Evolutionary conservation across 2,888 invertebrate species (phyloP).

Genomic region (Syrista parreyssii): DNA sequence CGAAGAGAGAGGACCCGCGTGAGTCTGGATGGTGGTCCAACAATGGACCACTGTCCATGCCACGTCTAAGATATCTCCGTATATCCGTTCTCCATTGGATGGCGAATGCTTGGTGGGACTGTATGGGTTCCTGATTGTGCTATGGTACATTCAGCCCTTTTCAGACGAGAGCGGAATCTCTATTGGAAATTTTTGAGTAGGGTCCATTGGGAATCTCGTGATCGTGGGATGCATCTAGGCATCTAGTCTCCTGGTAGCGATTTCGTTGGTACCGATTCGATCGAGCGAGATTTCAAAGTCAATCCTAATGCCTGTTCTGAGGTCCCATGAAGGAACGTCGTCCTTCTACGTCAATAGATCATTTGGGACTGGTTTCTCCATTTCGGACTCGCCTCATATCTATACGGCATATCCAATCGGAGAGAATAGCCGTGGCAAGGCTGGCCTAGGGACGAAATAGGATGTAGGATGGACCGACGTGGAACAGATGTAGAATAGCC

Average conservation of each 20-base stretch:
- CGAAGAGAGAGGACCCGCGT: conserved; percentile 8
- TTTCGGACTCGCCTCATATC: conserved; percentile 35
- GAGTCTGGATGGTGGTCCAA: conserved; percentile 26
- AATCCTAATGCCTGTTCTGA: not conserved
- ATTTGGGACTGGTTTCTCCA: conserved; percentile 36
- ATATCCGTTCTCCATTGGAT: conserved; percentile 1
- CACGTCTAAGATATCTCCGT: conserved; percentile 7
- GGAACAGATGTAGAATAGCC: conserved; percentile 29
- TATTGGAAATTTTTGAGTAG: not conserved
- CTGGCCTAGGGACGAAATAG: conserved; percentile 23
- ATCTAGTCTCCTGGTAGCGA: not conserved
- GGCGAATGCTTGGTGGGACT: not conserved
- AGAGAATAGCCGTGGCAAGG: conserved; percentile 38
- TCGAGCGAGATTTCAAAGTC: not conserved
- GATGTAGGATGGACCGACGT: conserved; percentile 11
- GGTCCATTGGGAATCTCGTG: not conserved
- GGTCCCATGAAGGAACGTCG: conserved; percentile 1
- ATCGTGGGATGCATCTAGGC: not conserved
- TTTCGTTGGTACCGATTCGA: not conserved
- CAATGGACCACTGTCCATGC: conserved; percentile 27
- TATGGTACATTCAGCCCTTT: not conserved
- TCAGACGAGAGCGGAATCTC: not conserved
- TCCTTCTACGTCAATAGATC: conserved; percentile 22
- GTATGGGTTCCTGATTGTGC: not conserved
- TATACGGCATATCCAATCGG: conserved; percentile 43